Evolutionary conservation across 2,113 vertebrate genomes (phyloP), one percentile per base, ranked within the genome.

Genomic region (Mixornis gularis): DNA sequence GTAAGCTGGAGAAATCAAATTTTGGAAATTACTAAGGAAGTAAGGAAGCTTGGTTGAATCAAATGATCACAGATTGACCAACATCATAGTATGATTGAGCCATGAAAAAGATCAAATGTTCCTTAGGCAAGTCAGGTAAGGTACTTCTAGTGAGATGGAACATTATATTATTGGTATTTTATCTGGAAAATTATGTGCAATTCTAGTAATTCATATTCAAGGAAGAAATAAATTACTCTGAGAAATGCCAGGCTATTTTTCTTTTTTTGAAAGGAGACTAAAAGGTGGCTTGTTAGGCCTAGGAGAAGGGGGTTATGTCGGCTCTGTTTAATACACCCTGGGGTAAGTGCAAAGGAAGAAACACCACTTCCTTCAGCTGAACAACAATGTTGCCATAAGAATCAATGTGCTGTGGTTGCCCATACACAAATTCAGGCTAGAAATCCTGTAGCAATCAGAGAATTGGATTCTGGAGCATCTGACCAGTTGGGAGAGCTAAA

Each of bases 331-430:
- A 32, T 59, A 48, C 3, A 44, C 7, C 8, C 12, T 25, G 22
- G 6, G 12, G 6, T 58, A 83, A 83, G 26, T 12, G 27, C 10
- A 70, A 20, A 82, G 40, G 44, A 63, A 51, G 9, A 29, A 49
- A 17, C 44, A 46, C 7, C 14, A 7, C 3, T 71, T 81, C 68
- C 58, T 68, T 69, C 12, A 38, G 22, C n/a, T 60, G 26, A 71
- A 60, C 6, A 40, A 1, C 9, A 46, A 15, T 0, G 0, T n/a
- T 87, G 7, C 24, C 7, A 0, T 64, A 40, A 44, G 25, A 87
- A 79, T 59, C 13, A 78, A 34, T 29, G 6, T 8, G 13, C 76
- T 63, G 48, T 0, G 0, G 7, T 19, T 32, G 17, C 3, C 16
- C 29, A 13, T 16, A 32, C 1, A 0, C n/a, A 46, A 81, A 43